phyloP scores from a whole-genome alignment of 2,797 vertebrate genomes.

The Rhinella marina region DNA sequence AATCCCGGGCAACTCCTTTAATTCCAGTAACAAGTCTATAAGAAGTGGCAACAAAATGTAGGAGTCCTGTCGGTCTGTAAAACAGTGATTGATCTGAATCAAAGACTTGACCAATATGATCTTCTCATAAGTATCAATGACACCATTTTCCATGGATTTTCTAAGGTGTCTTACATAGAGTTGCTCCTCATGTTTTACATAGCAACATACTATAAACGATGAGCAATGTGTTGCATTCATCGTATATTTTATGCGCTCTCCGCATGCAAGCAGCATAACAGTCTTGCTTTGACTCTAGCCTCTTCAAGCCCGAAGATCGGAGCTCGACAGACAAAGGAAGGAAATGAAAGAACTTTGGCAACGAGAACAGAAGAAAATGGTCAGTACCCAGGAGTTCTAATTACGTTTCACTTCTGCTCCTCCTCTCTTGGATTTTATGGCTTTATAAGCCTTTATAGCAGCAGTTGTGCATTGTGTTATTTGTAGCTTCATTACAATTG shows the following conservation, averaged over 20 bases:
- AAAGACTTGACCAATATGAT: no score
- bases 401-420: background rate
- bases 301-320: conserved; percentile 89
- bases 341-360: conserved; percentile 99
- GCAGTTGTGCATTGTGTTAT: background rate
- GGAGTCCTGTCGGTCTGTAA: no score
- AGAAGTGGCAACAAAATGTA: no score
- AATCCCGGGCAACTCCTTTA: no score
- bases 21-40: no score
- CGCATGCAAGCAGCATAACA: conserved; percentile 15
- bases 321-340: conserved; percentile 94
- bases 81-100: no score
- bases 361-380: conserved; percentile 95
- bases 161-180: no score
- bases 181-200: no score
- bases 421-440: background rate
- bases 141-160: no score
- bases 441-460: background rate
- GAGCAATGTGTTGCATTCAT: no score
- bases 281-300: conserved; percentile 77
- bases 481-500: background rate
- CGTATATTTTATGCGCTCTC: background rate
- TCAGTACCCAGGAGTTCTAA: conserved; percentile 69
- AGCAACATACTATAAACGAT: no score
- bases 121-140: no score